These are phyloP conservation scores for Lithophane leautieri DNA, from an alignment of 2,888 invertebrate genomes.

Conservation along the genomic window DNA sequence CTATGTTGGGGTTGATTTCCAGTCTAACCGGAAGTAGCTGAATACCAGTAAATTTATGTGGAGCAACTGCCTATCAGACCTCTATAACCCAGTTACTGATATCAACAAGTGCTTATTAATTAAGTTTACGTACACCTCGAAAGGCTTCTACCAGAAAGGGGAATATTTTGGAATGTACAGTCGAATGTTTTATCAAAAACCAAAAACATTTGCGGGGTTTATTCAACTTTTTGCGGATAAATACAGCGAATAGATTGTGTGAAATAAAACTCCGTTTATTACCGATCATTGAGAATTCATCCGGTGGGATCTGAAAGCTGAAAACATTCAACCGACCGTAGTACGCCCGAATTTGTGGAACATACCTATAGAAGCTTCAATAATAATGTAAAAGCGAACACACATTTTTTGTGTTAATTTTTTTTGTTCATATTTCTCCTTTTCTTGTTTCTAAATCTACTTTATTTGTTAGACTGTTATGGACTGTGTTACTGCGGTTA, in stretches of 20 bases:
- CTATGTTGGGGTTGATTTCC: not conserved
- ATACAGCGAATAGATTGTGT: conserved; percentile 21
- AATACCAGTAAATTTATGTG: not conserved
- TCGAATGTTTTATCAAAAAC: not conserved
- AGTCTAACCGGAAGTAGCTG: not conserved
- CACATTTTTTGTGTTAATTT: not conserved
- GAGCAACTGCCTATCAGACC: not conserved
- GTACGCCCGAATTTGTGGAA: conserved; percentile 10
- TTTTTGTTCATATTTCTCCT: not conserved
- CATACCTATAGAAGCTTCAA: conserved; percentile 10
- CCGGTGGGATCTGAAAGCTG: conserved; percentile 29
- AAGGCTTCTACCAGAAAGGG: not conserved
- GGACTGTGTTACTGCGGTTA: not conserved
- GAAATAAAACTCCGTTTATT: conserved; percentile 44
- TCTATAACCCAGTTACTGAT: not conserved
- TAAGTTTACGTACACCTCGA: not conserved
- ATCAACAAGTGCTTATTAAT: not conserved
- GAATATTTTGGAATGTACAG: not conserved
- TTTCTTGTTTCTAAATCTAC: not conserved
- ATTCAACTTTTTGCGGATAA: conserved; percentile 20
- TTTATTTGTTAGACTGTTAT: not conserved
- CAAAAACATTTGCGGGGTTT: conserved; percentile 7
- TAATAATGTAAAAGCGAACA: conserved; percentile 22
- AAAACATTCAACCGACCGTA: conserved; percentile 28
- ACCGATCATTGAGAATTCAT: conserved; percentile 34